These are phyloP conservation scores for Poecilus cupreus DNA, from an alignment of 2,888 invertebrate species.

Conservation along the genomic window DNA sequence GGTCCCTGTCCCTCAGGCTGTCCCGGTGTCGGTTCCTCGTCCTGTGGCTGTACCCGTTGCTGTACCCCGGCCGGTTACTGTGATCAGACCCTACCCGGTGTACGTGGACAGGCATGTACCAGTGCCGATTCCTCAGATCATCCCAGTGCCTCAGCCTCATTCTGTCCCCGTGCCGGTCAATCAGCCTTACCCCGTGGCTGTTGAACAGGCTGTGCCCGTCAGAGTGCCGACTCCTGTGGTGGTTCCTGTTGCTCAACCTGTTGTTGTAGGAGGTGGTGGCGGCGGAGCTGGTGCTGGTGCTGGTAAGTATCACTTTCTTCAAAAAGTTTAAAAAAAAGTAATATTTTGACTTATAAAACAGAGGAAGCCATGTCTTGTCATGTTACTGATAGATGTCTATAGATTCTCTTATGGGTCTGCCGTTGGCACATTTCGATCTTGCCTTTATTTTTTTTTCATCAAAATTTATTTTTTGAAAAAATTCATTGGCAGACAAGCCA, in stretches of 20 bases:
- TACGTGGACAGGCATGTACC: conserved; percentile 69
- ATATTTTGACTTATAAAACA: too few species aligned
- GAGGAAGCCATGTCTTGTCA: too few species aligned
- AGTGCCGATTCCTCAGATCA: conserved; percentile 73
- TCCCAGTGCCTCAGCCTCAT: conserved; percentile 72
- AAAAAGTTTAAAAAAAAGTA: too few species aligned
- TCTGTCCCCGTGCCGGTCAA: conserved; percentile 73
- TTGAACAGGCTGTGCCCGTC: conserved; percentile 75
- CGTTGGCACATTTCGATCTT: too few species aligned
- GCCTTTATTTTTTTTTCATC: too few species aligned
- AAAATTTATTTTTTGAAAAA: too few species aligned
- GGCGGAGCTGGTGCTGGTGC: conserved; percentile 62
- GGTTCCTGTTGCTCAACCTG: conserved; percentile 76
- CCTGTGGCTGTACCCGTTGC: conserved; percentile 73
- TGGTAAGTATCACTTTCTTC: too few species aligned
- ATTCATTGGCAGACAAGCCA: too few species aligned
- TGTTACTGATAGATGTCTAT: too few species aligned
- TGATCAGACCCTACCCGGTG: conserved; percentile 70
- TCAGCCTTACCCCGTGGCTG: conserved; percentile 75
- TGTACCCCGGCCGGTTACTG: conserved; percentile 69
- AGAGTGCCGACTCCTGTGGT: conserved; percentile 74
- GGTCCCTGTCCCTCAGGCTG: conserved; percentile 75
- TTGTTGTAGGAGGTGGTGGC: conserved; percentile 66
- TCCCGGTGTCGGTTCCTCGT: conserved; percentile 74
- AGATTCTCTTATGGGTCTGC: too few species aligned